Conservation (phyloP, 2,113 vertebrate species). For the Zapornia atra region DNA sequence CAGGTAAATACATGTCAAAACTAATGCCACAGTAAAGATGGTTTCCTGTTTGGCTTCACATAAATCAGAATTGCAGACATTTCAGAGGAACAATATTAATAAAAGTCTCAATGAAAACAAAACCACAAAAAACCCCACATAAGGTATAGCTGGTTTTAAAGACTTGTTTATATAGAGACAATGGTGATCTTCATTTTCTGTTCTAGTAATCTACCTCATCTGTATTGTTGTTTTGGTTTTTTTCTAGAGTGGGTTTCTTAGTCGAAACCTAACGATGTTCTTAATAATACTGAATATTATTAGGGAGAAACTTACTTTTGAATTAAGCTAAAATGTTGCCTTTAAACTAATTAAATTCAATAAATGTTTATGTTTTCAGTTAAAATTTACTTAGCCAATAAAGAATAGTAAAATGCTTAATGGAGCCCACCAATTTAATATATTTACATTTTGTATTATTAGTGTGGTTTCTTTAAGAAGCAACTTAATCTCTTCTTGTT, state of each 20-base stretch:
- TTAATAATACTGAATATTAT: background rate
- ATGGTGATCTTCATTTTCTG: background rate
- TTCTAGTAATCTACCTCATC: background rate
- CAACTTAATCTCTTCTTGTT: background rate
- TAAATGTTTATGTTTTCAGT: background rate
- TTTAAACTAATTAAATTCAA: background rate
- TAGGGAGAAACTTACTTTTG: background rate
- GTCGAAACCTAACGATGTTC: background rate
- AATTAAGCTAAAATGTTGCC: background rate
- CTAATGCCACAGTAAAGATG: background rate
- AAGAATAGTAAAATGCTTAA: background rate
- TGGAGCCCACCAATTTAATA: background rate
- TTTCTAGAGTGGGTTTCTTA: background rate
- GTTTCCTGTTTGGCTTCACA: background rate
- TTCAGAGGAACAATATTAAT: background rate
- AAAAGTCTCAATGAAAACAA: background rate
- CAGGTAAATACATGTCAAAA: background rate
- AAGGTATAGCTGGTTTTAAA: background rate
- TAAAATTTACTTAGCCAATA: background rate
- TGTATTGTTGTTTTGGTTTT: background rate
- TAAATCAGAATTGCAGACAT: background rate
- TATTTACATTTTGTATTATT: background rate
- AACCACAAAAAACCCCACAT: background rate
- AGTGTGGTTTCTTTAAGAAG: background rate
- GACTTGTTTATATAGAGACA: background rate